Percentiles rank a stretch among this genome's conserved stretches.
Evolutionary conservation across 2,113 vertebrate genomes (phyloP).

Genomic region (Ivindomyrus marchei): DNA sequence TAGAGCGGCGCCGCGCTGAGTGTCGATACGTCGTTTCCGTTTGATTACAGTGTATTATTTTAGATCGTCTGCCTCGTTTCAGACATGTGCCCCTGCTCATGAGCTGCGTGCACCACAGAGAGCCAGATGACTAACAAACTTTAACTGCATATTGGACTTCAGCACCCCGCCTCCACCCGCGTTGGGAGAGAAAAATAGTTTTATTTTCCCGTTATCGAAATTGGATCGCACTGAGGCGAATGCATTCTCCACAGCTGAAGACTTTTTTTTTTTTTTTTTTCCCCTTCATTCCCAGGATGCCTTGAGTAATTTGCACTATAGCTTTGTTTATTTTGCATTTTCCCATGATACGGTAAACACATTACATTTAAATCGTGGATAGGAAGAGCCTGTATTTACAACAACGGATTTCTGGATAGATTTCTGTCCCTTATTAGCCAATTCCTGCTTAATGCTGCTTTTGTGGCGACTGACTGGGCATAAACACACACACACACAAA

Average conservation of each 20-base stretch:
- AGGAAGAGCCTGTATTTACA: constrained; percentile 7
- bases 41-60: background rate
- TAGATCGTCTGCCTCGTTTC: background rate
- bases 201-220: constrained; percentile 19
- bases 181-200: constrained; percentile 3
- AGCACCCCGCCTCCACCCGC: background rate
- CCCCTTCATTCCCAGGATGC: background rate
- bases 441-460: background rate
- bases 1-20: background rate
- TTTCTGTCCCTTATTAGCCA: background rate
- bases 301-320: background rate
- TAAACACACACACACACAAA: background rate
- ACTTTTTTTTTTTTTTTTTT: background rate
- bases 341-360: background rate
- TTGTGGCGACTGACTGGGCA: background rate
- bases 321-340: constrained; percentile 17
- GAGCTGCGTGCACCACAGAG: background rate
- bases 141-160: constrained; percentile 17
- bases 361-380: background rate
- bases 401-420: background rate
- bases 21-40: background rate
- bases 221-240: constrained; percentile 7
- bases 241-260: constrained; percentile 15
- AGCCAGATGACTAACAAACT: constrained; percentile 11
- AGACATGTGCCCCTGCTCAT: background rate